Evolutionary conservation across 2,888 invertebrate genomes (phyloP), one percentile per base, ranked within the genome.

Genomic region (Toxonevra muliebris): DNA sequence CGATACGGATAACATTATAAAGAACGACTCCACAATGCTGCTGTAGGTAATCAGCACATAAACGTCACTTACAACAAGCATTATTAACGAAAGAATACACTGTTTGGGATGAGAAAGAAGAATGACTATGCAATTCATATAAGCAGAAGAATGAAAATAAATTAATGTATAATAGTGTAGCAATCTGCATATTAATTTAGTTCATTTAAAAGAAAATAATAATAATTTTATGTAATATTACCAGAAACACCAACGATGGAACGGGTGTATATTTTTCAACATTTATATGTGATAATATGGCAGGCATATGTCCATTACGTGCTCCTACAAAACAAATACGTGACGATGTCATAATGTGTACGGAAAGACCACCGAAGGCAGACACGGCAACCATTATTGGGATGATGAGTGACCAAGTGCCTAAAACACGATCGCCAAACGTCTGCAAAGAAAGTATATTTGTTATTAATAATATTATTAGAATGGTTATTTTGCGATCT

Each of bases 321-420:
- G 95, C 95, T n/a, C 95, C 95, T 11, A 94, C 95, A 84, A 94
- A 95, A 78, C 95, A 92, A 91, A 95, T 93, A 72, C 95, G 90
- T 2, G 97, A 96, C 10, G 96, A 95, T 19, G 97, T 93, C 93
- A 98, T 96, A 61, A 98, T 94, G 80, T 96, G 96, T 64, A 97
- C 96, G 70, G 96, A 94, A 4, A 98, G 88, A 1, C 97, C 96
- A 68, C 97, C 97, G 80, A 97, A 90, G 1, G 96, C 93, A 0
- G 97, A 97, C 66, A 96, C 89, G 0, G 97, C 96, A 1, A 98
- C 97, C 87, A 97, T 90, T 7, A 95, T 85, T 0, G 97, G 96
- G 89, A 98, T 95, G 15, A 91, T 89, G 90, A 93, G 93, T 77
- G 93, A 87, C 75, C 84, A 85, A 71, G 87, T 86, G 8, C 95